phyloP scores from a whole-genome alignment of 2,888 invertebrate genomes.

The Pollenia labialis region DNA sequence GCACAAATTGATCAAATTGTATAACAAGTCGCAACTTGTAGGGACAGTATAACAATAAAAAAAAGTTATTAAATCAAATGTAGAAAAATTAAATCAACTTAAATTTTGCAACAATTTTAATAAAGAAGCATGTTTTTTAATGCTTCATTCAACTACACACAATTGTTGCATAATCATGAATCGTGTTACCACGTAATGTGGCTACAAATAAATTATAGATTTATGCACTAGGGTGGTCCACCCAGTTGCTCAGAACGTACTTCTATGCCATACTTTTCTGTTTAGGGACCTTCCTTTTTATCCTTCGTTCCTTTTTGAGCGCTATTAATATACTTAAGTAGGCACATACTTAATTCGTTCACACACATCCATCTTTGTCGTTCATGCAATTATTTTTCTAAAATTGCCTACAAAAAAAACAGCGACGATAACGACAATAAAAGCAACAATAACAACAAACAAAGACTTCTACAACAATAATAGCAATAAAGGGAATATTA shows the following conservation, averaged over 20 bases:
- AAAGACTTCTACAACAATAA: not conserved
- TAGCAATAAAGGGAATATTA: not conserved
- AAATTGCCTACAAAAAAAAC: constrained; percentile 16
- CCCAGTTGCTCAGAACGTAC: no score
- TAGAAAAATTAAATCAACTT: not conserved
- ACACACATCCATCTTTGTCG: no score
- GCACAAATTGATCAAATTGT: no score
- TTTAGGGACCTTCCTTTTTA: no score
- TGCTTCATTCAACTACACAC: not conserved
- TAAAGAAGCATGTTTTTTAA: no score
- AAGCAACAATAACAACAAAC: not conserved
- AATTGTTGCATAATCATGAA: constrained; percentile 45
- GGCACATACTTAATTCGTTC: not conserved
- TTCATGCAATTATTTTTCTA: constrained; percentile 14
- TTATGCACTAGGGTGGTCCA: no score
- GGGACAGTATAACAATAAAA: no score
- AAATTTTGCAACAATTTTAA: not conserved
- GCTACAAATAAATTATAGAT: not conserved
- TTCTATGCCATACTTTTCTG: no score
- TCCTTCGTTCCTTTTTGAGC: no score
- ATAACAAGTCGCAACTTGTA: no score
- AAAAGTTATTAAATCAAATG: no score
- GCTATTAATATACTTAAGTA: not conserved
- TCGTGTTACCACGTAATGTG: constrained; percentile 1
- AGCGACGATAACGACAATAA: not conserved